A percentile compares a stretch with the other conserved stretches of the same genome.
Conservation (phyloP, 2,113 vertebrate genomes). For the Otis tarda region DNA sequence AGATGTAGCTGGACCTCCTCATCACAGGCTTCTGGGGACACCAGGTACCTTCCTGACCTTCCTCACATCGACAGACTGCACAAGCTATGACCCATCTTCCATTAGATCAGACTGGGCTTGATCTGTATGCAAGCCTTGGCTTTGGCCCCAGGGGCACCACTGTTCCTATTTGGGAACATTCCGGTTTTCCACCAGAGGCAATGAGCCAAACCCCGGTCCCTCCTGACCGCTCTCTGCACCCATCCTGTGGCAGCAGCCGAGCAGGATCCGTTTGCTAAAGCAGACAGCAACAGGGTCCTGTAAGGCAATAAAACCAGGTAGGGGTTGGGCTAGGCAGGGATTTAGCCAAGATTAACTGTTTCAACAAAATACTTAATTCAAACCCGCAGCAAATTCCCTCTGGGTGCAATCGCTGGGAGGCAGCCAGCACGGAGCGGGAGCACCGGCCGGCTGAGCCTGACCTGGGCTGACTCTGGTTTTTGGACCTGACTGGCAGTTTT, state of each 20-base stretch:
- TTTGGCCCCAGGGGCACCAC: neutral
- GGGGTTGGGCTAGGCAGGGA: neutral
- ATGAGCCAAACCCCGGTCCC: fast-evolving
- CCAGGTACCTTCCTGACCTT: neutral
- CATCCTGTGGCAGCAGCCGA: neutral
- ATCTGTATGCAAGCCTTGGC: neutral
- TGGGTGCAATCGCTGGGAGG: fast-evolving
- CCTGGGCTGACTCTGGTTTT: neutral
- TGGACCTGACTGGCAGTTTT: neutral
- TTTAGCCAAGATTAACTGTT: neutral
- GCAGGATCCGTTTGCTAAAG: neutral
- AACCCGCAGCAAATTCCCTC: neutral
- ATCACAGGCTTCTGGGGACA: neutral
- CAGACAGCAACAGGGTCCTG: neutral
- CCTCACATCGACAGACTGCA: neutral
- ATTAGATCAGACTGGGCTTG: neutral
- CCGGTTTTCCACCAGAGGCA: neutral
- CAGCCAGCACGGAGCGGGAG: neutral
- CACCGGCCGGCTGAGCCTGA: fast-evolving
- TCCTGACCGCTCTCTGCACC: neutral
- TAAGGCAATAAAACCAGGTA: neutral
- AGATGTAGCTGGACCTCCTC: neutral
- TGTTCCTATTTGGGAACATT: neutral
- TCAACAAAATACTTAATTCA: neutral
- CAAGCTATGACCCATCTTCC: neutral